Conservation (phyloP, 2,113 vertebrate genomes). For the Arvicanthis niloticus region DNA sequence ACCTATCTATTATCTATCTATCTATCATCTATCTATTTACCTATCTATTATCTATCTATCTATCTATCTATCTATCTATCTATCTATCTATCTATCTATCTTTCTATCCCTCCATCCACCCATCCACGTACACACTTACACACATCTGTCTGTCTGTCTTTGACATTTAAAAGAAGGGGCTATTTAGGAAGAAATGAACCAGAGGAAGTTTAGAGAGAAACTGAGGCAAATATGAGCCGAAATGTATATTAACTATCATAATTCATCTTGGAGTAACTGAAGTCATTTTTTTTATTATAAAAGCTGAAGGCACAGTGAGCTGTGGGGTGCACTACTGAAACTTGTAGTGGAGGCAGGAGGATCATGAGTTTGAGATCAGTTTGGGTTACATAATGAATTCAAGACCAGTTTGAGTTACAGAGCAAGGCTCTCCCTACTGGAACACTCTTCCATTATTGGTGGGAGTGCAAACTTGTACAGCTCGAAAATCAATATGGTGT, state of each 20-base stretch:
- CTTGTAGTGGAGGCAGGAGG: neutral
- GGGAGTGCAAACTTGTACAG: too few species aligned
- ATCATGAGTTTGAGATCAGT: neutral
- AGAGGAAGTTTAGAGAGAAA: neutral
- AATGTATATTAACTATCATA: neutral
- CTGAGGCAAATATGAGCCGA: neutral
- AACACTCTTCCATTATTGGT: too few species aligned
- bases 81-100: neutral
- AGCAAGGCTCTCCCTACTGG: neutral
- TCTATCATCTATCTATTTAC: neutral
- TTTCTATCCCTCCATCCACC: neutral
- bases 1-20: neutral
- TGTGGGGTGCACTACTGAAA: too few species aligned
- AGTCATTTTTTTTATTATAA: neutral
- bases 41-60: neutral
- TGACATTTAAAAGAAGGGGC: neutral
- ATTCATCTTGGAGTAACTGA: neutral
- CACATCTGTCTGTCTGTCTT: neutral
- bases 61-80: neutral
- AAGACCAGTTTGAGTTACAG: neutral
- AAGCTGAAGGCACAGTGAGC: neutral
- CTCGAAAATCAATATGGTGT: too few species aligned
- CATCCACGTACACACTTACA: too few species aligned
- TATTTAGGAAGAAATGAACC: neutral
- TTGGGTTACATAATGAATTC: neutral